phyloP scores from a whole-genome alignment of 2,888 invertebrate species.

The Megaustenia siamemsis region DNA sequence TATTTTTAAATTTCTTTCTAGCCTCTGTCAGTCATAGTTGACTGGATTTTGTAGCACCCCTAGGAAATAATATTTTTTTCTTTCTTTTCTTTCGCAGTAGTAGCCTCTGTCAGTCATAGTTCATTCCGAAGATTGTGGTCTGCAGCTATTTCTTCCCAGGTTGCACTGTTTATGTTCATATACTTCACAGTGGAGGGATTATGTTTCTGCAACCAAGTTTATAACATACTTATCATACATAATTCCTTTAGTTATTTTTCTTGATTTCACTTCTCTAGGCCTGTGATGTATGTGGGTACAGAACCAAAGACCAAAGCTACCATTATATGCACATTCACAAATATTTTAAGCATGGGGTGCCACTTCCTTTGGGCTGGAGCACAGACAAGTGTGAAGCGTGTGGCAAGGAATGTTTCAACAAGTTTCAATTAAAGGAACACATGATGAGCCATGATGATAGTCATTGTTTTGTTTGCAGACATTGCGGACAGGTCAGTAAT shows the following conservation, averaged over 20 bases:
- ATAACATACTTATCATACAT: not conserved
- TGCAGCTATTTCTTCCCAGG: too few species aligned
- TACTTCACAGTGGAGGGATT: too few species aligned
- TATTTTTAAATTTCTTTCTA: too few species aligned
- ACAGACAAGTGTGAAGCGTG: slow-evolving; percentile 72
- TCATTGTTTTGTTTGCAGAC: slow-evolving; percentile 71
- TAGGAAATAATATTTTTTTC: too few species aligned
- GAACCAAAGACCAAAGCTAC: slow-evolving; percentile 67
- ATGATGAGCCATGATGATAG: slow-evolving; percentile 67
- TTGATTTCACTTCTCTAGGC: slow-evolving; percentile 51
- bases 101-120: too few species aligned
- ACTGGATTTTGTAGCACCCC: too few species aligned
- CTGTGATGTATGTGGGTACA: slow-evolving; percentile 75
- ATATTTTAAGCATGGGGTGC: slow-evolving; percentile 72
- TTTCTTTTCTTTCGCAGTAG: too few species aligned
- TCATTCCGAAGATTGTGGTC: too few species aligned
- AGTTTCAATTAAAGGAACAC: slow-evolving; percentile 68
- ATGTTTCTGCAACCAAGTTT: too few species aligned
- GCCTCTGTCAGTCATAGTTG: too few species aligned
- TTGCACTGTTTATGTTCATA: too few species aligned
- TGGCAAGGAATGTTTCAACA: slow-evolving; percentile 72
- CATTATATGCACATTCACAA: slow-evolving; percentile 75
- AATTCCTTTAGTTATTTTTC: not conserved
- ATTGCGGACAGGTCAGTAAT: slow-evolving; percentile 65
- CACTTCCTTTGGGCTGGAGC: slow-evolving; percentile 72